Percentiles rank a stretch among this genome's conserved stretches.
phyloP scores from a whole-genome alignment of 2,113 vertebrate species.

The Stomatorhinus ivindoensis region DNA sequence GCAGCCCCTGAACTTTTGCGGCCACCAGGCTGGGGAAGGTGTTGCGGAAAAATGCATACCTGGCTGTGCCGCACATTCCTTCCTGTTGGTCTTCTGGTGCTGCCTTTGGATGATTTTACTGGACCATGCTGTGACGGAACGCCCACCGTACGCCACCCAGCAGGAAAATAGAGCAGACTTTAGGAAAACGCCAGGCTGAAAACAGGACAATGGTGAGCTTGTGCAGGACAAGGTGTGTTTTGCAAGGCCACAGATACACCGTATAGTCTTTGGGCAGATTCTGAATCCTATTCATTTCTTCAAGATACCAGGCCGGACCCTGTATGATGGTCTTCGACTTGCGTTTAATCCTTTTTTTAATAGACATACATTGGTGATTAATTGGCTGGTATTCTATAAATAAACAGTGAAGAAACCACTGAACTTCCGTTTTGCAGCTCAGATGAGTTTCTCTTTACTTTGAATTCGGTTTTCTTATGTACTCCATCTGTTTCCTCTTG shows the following conservation, averaged over 20 bases:
- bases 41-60: not conserved
- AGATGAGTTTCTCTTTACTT: not conserved
- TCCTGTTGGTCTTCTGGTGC: not conserved
- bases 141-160: not conserved
- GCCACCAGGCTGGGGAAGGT: not conserved
- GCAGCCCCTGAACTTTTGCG: not conserved
- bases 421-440: not conserved
- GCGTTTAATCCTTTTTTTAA: not conserved
- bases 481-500: not conserved
- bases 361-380: not conserved
- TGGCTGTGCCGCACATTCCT: not conserved
- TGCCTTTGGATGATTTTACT: not conserved
- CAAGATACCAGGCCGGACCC: not conserved
- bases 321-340: not conserved
- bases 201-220: conserved; percentile 15
- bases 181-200: conserved; percentile 2
- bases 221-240: not conserved
- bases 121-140: not conserved
- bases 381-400: not conserved
- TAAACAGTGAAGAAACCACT: not conserved
- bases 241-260: not conserved
- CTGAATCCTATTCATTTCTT: not conserved
- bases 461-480: not conserved
- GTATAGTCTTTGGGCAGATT: not conserved
- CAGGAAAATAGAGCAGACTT: conserved; percentile 16